Percentiles rank a stretch among this genome's conserved stretches.
These are phyloP conservation scores for Phalacrocorax brasilianus DNA, from an alignment of 2,113 vertebrate genomes.

Conservation along the genomic window DNA sequence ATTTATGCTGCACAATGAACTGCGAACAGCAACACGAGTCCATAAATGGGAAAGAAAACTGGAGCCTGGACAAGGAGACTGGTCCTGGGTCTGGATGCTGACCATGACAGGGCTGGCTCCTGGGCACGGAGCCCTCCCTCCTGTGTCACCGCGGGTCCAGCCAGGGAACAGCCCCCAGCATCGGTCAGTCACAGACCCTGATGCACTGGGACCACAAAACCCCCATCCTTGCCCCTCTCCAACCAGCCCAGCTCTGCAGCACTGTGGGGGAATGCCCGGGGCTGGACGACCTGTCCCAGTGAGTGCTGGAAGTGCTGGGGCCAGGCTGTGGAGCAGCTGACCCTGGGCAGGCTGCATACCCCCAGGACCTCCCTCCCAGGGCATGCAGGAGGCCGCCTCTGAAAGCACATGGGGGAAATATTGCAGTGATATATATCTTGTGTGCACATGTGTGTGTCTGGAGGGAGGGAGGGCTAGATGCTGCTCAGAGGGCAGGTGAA, in stretches of 20 bases:
- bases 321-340: background rate
- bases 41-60: background rate
- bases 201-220: accelerated
- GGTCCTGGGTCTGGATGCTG: background rate
- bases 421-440: background rate
- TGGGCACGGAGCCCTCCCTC: background rate
- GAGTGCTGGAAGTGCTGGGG: background rate
- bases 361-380: accelerated
- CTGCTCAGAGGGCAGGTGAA: background rate
- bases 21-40: background rate
- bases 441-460: background rate
- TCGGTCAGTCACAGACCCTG: accelerated
- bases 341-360: background rate
- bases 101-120: background rate
- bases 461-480: background rate
- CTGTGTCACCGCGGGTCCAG: accelerated
- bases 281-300: background rate
- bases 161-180: background rate
- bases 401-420: accelerated
- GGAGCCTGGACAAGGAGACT: background rate
- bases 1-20: background rate
- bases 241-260: background rate
- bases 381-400: background rate
- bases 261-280: background rate
- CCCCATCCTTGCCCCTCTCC: background rate